Base-by-base conservation (phyloP, 2,888 invertebrate genomes). In the Oegoconia quadripuncta region DNA sequence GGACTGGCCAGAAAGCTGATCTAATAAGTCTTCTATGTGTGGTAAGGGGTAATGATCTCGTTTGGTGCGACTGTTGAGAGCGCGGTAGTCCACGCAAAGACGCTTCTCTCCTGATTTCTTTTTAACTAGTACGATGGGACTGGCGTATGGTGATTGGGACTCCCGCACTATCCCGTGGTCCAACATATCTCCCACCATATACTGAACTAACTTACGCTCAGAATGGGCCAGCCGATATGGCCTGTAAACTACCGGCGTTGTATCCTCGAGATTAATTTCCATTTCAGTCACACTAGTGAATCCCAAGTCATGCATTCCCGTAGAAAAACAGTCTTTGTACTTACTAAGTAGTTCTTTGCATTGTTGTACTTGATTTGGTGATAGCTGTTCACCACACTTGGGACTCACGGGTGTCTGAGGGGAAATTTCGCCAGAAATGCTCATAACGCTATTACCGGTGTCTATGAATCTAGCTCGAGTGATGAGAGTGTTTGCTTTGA, bases 131-230 rank as follows among this genome's bases (percentile, higher is more conserved):
- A 54, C 41, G n/a, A 56, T 49, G 0, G 58, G 54, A 25, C 52
- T 53, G 0, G 58, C 58, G 28, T 52, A 55, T 7, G 48, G 42
- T 1, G 52, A 58, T 3, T 34, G 30, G 1, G 52, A 55, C 27
- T 54, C 52, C 8, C 41, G 29, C n/a, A 53, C 37, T n/a, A 55
- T 55, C 6, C 38, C 42, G 23, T 8, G 11, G 3, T 52, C 46
- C 0, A 46, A 1, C 48, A 52, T 45, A 14, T 54, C 48, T 16
- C 50, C 30, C 1, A 51, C 42, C 48, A 54, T 52, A 6, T 38
- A 11, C 6, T 30, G 18, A 1, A 56, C 51, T 1, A 26, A 5
- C 6, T n/a, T 1, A 18, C 50, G 11, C 17, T 54, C 55, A 1
- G 43, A 1, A 17, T 42, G 31, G 1, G 52, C 42, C 17, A 55